These are phyloP conservation scores for Scleropages formosus DNA, from an alignment of 2,797 vertebrate species.

Conservation along the genomic window DNA sequence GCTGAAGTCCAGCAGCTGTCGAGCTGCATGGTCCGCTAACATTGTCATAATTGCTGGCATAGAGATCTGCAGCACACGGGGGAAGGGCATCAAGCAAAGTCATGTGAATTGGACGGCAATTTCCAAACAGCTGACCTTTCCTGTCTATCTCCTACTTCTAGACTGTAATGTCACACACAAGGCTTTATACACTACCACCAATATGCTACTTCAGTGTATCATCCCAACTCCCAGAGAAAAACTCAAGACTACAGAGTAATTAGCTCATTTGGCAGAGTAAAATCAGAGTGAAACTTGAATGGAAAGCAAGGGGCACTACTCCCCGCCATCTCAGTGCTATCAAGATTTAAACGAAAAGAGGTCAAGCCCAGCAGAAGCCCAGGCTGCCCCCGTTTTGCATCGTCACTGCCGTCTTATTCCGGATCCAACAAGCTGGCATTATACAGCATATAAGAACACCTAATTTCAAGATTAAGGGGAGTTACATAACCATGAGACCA, in stretches of 20 bases:
- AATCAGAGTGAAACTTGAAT: too few species aligned
- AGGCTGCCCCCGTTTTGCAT: too few species aligned
- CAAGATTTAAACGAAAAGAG: too few species aligned
- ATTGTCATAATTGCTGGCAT: conserved; percentile 99
- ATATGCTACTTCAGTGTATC: conserved; percentile 30
- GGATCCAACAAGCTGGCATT: conserved; percentile 1
- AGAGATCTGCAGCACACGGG: conserved; percentile 87
- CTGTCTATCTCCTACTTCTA: conserved; percentile 36
- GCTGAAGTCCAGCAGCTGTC: conserved; percentile 99
- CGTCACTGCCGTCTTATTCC: background rate
- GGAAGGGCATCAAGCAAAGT: conserved; percentile 61
- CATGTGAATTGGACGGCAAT: conserved; percentile 58
- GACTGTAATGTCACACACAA: conserved; percentile 17
- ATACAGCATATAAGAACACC: background rate
- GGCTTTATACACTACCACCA: conserved; percentile 32
- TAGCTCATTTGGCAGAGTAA: background rate
- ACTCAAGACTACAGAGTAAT: background rate
- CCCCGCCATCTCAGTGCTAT: background rate
- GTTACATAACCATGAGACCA: conserved; percentile 45
- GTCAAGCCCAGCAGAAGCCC: too few species aligned
- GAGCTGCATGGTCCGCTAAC: conserved; percentile 99
- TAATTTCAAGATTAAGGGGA: background rate
- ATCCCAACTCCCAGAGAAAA: conserved; percentile 32
- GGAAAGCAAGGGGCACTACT: too few species aligned
- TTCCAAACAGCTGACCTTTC: conserved; percentile 61